phyloP scores from a whole-genome alignment of 2,888 invertebrate species.

The Mechanitis messenoides region DNA sequence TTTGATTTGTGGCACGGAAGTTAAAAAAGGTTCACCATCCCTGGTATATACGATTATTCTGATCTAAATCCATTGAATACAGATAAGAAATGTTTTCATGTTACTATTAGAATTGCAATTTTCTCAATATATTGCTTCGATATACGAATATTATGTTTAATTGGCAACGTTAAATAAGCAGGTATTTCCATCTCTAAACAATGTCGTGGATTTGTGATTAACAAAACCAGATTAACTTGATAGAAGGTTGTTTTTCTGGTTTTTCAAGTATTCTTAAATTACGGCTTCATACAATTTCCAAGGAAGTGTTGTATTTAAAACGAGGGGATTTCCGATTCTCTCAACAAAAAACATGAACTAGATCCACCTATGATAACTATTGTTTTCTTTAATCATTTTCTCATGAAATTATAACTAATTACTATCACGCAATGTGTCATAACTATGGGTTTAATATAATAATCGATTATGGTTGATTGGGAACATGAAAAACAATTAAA shows the following conservation, averaged over 20 bases:
- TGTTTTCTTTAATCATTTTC: constrained; percentile 59
- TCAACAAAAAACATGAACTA: constrained; percentile 40
- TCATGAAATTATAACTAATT: constrained; percentile 50
- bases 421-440: constrained; percentile 42
- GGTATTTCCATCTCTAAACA: constrained; percentile 44
- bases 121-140: background rate
- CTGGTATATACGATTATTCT: constrained; percentile 58
- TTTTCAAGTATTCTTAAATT: constrained; percentile 55
- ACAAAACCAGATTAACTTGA: constrained; percentile 58
- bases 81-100: constrained; percentile 58
- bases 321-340: constrained; percentile 70
- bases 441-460: too few relatives aligned
- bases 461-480: too few relatives aligned
- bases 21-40: too few relatives aligned
- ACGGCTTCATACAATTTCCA: constrained; percentile 54
- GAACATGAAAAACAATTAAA: too few relatives aligned
- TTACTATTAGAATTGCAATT: constrained; percentile 12
- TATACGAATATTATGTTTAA: background rate
- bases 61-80: constrained; percentile 66
- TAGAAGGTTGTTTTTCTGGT: constrained; percentile 59
- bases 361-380: constrained; percentile 47
- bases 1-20: too few relatives aligned
- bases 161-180: constrained; percentile 3
- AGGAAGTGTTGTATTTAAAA: constrained; percentile 57
- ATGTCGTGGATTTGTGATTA: constrained; percentile 46